phyloP scores from a whole-genome alignment of 2,113 vertebrate species.

The Lates calcarifer region DNA sequence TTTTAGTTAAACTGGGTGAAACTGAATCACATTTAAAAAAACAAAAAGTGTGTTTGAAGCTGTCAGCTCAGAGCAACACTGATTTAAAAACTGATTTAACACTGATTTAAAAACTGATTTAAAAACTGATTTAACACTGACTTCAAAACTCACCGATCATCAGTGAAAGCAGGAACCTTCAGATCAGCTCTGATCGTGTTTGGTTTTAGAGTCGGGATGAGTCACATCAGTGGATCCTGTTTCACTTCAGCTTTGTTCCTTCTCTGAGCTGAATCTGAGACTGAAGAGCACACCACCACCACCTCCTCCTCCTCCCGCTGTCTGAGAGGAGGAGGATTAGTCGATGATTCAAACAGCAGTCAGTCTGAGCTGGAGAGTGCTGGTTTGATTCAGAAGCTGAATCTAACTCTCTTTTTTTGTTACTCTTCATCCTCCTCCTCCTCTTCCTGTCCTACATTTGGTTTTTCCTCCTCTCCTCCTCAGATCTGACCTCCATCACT shows the following conservation, averaged over 20 bases:
- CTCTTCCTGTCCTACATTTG: neutral
- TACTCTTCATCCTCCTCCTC: neutral
- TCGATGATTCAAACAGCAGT: constrained; percentile 33
- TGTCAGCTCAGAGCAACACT: neutral
- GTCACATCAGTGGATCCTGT: constrained; percentile 3
- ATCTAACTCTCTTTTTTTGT: constrained; percentile 2
- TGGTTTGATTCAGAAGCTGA: neutral
- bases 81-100: neutral
- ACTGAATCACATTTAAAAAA: neutral
- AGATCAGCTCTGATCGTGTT: neutral
- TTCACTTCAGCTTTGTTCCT: constrained; percentile 32
- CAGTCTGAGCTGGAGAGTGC: constrained; percentile 12
- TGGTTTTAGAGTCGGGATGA: neutral
- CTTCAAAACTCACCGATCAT: constrained; percentile 15
- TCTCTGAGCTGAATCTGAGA: constrained; percentile 24
- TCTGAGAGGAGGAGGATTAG: constrained; percentile 52
- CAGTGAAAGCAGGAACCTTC: neutral
- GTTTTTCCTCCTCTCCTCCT: neutral
- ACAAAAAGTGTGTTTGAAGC: neutral
- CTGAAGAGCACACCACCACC: constrained; percentile 40
- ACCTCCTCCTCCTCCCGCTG: constrained; percentile 37
- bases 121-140: no score
- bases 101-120: no score
- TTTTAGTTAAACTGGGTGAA: neutral
- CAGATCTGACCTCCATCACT: constrained; percentile 7